phyloP scores from a whole-genome alignment of 1,140 invertebrate genomes.

The Tachypleus tridentatus region DNA sequence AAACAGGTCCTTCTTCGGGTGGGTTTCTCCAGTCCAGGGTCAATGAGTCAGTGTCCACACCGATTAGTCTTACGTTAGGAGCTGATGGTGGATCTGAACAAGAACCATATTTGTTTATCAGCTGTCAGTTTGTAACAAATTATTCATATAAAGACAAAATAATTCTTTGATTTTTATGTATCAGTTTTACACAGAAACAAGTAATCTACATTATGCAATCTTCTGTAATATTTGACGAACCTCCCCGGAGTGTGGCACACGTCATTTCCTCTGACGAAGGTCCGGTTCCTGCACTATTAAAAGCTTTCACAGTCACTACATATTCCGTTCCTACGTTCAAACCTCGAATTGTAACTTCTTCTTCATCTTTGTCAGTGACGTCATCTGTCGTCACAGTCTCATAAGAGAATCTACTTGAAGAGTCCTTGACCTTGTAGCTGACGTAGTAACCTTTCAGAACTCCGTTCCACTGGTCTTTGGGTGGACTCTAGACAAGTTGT shows the following conservation, averaged over 20 bases:
- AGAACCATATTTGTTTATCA: too few species aligned
- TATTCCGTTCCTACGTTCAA: slow-evolving; percentile 26
- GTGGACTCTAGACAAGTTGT: slow-evolving; percentile 44
- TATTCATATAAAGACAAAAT: too few species aligned
- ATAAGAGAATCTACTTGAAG: slow-evolving; percentile 13
- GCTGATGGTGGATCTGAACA: too few species aligned
- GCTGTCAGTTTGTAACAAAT: too few species aligned
- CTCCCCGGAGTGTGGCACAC: slow-evolving; percentile 22
- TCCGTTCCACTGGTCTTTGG: slow-evolving; percentile 80
- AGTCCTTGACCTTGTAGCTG: slow-evolving; percentile 18
- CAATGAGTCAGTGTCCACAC: too few species aligned
- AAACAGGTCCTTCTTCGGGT: too few species aligned
- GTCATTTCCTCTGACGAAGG: slow-evolving; percentile 23
- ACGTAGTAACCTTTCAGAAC: slow-evolving; percentile 67
- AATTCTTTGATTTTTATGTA: too few species aligned
- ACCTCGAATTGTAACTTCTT: slow-evolving; percentile 24
- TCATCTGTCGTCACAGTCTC: slow-evolving; percentile 14
- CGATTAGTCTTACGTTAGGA: too few species aligned
- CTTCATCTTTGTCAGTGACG: slow-evolving; percentile 7
- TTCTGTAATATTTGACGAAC: background rate
- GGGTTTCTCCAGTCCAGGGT: too few species aligned
- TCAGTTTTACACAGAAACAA: too few species aligned
- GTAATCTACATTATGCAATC: too few species aligned
- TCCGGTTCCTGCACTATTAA: slow-evolving; percentile 25
- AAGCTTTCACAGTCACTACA: slow-evolving; percentile 25